Evolutionary conservation across 1,140 invertebrate genomes (phyloP), one percentile per base, ranked within the genome.

Genomic region (Diuraphis noxia): DNA sequence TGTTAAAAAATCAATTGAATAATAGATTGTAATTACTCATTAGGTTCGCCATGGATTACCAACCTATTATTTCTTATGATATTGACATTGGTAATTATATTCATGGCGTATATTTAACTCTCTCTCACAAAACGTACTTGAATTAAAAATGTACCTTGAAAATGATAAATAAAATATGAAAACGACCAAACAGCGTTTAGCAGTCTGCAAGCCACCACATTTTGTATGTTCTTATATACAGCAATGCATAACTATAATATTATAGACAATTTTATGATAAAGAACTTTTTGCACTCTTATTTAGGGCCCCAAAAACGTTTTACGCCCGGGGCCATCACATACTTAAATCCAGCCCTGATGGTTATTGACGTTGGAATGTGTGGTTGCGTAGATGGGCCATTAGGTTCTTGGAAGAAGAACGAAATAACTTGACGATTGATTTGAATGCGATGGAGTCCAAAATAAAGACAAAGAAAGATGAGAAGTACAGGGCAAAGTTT

Each of bases 321-420:
- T n/a, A 4, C 56, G 56, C 56, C 56, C 56, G 56, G 30, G 56
- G 56, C 56, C 56, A 72, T 13, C 56, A n/a, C 56, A 41, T 40
- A 84, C 81, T 19, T 41, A 43, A 30, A 41, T 13, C 40, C 40
- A 30, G 25, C 10, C 19, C 34, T 52, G n/a, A 49, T 34, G n/a
- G 46, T 86, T 52, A 86, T 25, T 86, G 46, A 49, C 85, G 34
- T 86, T 52, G 46, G 21, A 86, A 36, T 86, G 40, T 86, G 46
- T 49, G 34, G n/a, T 86, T 85, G 30, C 21, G 41, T 38, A 89
- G 88, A 72, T 77, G 25, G 88, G 88, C 63, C 56, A 89, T 89
- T 43, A 72, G 21, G 46, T 41, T 43, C 10, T 77, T 89, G 63
- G 63, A 89, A 43, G 30, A 89, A 43, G 88, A 89, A 19, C 63